Evolutionary conservation across 2,888 invertebrate genomes (phyloP).

Genomic region (Linnaemya tessellans): DNA sequence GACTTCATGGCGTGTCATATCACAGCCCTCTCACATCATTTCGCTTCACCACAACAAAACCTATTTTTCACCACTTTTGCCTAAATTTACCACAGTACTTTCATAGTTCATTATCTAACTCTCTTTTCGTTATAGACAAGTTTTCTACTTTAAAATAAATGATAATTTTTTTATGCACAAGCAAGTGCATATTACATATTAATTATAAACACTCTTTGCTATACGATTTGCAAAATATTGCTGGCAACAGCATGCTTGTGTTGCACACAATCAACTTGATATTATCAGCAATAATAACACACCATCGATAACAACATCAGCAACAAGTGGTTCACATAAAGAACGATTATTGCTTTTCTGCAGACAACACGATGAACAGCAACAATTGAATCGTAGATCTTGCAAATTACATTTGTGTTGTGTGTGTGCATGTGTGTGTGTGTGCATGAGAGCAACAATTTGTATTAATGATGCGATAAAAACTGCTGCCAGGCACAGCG

Average conservation of each 20-base stretch:
- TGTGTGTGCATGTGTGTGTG: neutral
- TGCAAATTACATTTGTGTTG: constrained; percentile 14
- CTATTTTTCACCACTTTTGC: neutral
- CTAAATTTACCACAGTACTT: neutral
- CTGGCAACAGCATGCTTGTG: neutral
- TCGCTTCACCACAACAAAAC: neutral
- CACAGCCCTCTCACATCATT: too few relatives aligned
- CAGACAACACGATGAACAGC: constrained; percentile 34
- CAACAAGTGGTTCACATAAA: constrained; percentile 52
- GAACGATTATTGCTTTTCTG: constrained; percentile 33
- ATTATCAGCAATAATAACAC: constrained; percentile 12
- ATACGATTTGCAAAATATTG: constrained; percentile 26
- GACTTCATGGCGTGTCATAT: too few relatives aligned
- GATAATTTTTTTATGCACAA: neutral
- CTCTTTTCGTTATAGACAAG: neutral
- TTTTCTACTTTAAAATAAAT: neutral
- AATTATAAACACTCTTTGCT: neutral
- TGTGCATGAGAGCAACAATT: constrained; percentile 37
- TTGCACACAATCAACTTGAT: constrained; percentile 16
- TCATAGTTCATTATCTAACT: neutral
- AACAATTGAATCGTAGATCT: constrained; percentile 50
- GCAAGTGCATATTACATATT: neutral
- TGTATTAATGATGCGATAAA: constrained; percentile 56
- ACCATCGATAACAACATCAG: constrained; percentile 9
- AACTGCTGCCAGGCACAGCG: constrained; percentile 34